Evolutionary conservation across 1,140 invertebrate species (phyloP), one percentile per base, ranked within the genome.

Genomic region (Tetramorium parvispinum): DNA sequence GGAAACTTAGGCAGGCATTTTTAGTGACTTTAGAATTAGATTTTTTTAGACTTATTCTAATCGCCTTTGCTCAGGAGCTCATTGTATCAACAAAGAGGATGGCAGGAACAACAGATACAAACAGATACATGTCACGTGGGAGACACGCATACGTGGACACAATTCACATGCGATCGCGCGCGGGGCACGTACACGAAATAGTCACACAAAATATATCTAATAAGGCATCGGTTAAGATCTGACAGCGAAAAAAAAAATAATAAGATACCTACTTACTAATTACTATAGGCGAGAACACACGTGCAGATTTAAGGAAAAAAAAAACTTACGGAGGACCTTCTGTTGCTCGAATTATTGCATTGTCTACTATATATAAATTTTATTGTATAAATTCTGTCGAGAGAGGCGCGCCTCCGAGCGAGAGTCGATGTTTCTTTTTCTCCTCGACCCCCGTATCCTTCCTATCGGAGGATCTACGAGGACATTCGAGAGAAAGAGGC

Each of bases 381-480:
- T 92, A 93, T 93, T 92, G 88, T 90, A 93, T 93, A 92, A 93
- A 94, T 94, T 93, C 75, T 90, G 87, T 91, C 89, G 90, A 91
- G 65, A 68, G 40, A 46, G 92, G 85, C 83, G 81, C 83, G 91
- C 83, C 88, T 92, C 85, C 90, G 89, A 93, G 91, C 89, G 78
- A 92, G 87, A 92, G 87, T 89, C 68, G 87, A 79, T 68, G 75
- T 87, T 87, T 79, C 63, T 66, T 87, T 82, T 85, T 87, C 71
- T 68, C 46, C 87, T 88, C 61, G 77, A 63, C 61, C 68, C 46
- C n/a, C 53, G 18, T 66, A 8, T 78, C 11, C 55, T 21, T 71
- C 18, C 40, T 18, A n/a, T 11, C n/a, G 37, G 27, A 53, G 51
- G 66, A 82, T 59, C 18, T 71, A 82, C 40, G 51, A 59, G 68